Conservation (phyloP, 1,140 invertebrate genomes). For the Matsumurasca onukii region DNA sequence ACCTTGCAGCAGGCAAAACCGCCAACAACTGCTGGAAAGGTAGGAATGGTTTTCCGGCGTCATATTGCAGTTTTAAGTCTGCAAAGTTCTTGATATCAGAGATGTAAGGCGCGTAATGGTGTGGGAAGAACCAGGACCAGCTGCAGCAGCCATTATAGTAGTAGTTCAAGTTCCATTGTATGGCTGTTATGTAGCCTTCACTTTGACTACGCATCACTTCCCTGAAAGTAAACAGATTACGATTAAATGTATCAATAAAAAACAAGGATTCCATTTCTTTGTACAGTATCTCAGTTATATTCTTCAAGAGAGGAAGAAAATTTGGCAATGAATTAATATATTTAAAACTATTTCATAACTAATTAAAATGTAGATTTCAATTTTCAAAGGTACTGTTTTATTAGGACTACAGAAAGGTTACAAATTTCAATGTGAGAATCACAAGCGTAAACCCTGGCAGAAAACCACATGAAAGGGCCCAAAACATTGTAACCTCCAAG, state of each 20-base stretch:
- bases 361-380: not conserved
- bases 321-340: too few relatives aligned
- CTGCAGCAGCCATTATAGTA: slow-evolving; percentile 96
- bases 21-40: slow-evolving; percentile 95
- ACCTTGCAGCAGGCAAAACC: slow-evolving; percentile 79
- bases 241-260: too few relatives aligned
- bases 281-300: too few relatives aligned
- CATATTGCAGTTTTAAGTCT: slow-evolving; percentile 72
- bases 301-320: too few relatives aligned
- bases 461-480: too few relatives aligned
- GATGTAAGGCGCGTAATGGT: slow-evolving; percentile 95
- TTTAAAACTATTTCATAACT: not conserved
- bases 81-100: slow-evolving; percentile 88
- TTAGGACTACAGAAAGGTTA: too few relatives aligned
- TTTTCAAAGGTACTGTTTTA: too few relatives aligned
- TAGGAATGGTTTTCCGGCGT: slow-evolving; percentile 84
- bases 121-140: slow-evolving; percentile 96
- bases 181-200: slow-evolving; percentile 83
- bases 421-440: too few relatives aligned
- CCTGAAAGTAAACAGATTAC: slow-evolving; percentile 51
- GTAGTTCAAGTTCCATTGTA: slow-evolving; percentile 97
- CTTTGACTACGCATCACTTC: slow-evolving; percentile 79
- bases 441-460: too few relatives aligned
- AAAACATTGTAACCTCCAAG: too few relatives aligned
- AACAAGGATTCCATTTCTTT: too few relatives aligned